Conservation (phyloP, 2,888 invertebrate species). For the Alloplasta piceator region DNA sequence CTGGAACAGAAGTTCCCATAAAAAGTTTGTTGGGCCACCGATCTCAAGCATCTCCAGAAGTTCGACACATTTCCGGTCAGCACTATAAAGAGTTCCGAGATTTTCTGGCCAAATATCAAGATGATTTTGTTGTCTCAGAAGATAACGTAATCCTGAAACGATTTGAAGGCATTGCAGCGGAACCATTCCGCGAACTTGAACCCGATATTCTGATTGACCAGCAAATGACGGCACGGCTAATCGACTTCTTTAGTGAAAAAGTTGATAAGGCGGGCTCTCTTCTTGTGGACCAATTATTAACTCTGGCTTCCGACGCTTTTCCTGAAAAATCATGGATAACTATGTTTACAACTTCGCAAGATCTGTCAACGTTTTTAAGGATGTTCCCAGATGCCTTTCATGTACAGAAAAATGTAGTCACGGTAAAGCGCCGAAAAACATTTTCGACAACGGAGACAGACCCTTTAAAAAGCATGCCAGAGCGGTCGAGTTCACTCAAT, state of each 20-base stretch:
- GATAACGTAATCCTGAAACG: slow-evolving; percentile 92
- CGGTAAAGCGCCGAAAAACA: slow-evolving; percentile 89
- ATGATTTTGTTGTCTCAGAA: slow-evolving; percentile 91
- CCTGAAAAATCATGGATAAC: slow-evolving; percentile 92
- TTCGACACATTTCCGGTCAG: slow-evolving; percentile 97
- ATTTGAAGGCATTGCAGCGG: slow-evolving; percentile 88
- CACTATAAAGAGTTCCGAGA: slow-evolving; percentile 97
- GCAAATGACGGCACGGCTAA: slow-evolving; percentile 91
- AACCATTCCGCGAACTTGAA: slow-evolving; percentile 88
- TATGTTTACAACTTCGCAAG: slow-evolving; percentile 95
- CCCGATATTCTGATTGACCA: slow-evolving; percentile 90
- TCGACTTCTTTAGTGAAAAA: slow-evolving; percentile 92
- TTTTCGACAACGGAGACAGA: slow-evolving; percentile 48
- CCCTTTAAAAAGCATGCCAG: slow-evolving; percentile 50
- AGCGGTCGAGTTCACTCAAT: slow-evolving; percentile 27
- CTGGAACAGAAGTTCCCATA: slow-evolving; percentile 98
- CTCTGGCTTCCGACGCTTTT: slow-evolving; percentile 90
- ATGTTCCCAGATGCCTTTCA: slow-evolving; percentile 97
- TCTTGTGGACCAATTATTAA: slow-evolving; percentile 94
- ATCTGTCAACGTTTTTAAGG: slow-evolving; percentile 94
- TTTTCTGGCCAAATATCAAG: slow-evolving; percentile 93
- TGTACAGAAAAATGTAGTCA: slow-evolving; percentile 96
- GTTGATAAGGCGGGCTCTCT: slow-evolving; percentile 93
- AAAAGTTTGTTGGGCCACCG: slow-evolving; percentile 98
- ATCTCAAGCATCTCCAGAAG: slow-evolving; percentile 98